Base-by-base conservation (phyloP, 2,113 vertebrate species). In the Neodon shergylaensis region DNA sequence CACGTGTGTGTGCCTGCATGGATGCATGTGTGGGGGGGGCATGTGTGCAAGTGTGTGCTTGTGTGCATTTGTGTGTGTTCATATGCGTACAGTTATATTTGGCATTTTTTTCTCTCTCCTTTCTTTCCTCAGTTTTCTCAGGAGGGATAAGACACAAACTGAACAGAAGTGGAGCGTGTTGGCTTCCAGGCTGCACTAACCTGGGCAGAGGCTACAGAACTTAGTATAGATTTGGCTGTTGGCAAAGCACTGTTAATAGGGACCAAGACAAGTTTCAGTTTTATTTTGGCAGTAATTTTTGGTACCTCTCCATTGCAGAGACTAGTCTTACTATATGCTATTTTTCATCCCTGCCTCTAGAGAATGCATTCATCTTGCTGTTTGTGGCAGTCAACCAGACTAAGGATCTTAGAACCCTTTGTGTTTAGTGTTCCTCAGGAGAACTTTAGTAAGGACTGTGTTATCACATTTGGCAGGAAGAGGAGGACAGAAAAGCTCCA, bases 281-380 rank as follows among this genome's bases (percentile, higher is more conserved):
- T 95, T 92, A 73, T 79, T 96, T 90, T 95, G 89, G 89, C 31
- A 82, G 84, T 66, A 52, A 28, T 7, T n/a, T 90, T 65, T 58
- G 44, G 79, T 87, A 8, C 7, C 24, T 42, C 12, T 90, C 91
- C 70, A 6, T n/a, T 42, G 28, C 39, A 39, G 42, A 94, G 44
- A 13, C 31, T 44, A 44, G 49, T 91, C 42, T 81, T 36, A 83
- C 63, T 86, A 26, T 47, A 49, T 70, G 42, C 19, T 7, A 3
- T 89, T 91, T 95, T 65, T 49, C 28, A 17, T 61, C 79, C 87
- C 54, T 81, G 7, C 73, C n/a, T 90, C 39, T 0, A 36, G 68
- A 58, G 61, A 82, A 63, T 33, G 14, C 24, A 14, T 33, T 3
- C 54, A n/a, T 58, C 7, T 6, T 74, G 31, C 17, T 84, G 63